Percentiles rank a stretch among this genome's conserved stretches.
Conservation (phyloP, 2,797 vertebrate genomes). For the Muscicapa striata region DNA sequence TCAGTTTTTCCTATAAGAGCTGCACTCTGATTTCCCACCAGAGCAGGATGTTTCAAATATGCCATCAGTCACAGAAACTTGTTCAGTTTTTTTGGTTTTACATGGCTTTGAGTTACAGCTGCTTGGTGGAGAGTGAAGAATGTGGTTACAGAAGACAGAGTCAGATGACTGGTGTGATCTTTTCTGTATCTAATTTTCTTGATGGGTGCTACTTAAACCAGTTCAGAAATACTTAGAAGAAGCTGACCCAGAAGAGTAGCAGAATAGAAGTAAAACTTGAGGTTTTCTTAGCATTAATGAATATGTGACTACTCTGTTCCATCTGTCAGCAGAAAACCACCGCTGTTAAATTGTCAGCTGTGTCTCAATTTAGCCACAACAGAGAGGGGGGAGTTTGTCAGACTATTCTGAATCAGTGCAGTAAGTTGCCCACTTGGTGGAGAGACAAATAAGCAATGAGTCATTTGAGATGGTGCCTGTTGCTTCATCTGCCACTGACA, state of each 20-base stretch:
- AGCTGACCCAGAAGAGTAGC: neutral
- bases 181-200: neutral
- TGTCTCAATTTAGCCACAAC: neutral
- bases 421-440: neutral
- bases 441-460: neutral
- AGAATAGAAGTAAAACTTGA: neutral
- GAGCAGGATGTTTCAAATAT: neutral
- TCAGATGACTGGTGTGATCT: neutral
- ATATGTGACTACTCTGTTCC: neutral
- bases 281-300: neutral
- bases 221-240: neutral
- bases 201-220: neutral
- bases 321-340: neutral
- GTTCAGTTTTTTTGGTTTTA: neutral
- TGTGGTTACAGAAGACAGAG: neutral
- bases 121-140: neutral
- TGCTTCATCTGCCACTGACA: neutral
- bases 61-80: neutral
- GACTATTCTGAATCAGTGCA: neutral
- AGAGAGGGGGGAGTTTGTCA: neutral
- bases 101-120: neutral
- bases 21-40: neutral
- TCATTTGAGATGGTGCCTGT: neutral
- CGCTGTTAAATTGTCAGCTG: neutral
- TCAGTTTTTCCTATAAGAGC: neutral